These are phyloP conservation scores for Drosophila pseudotakahashii DNA, from an alignment of 2,888 invertebrate species.

Conservation along the genomic window DNA sequence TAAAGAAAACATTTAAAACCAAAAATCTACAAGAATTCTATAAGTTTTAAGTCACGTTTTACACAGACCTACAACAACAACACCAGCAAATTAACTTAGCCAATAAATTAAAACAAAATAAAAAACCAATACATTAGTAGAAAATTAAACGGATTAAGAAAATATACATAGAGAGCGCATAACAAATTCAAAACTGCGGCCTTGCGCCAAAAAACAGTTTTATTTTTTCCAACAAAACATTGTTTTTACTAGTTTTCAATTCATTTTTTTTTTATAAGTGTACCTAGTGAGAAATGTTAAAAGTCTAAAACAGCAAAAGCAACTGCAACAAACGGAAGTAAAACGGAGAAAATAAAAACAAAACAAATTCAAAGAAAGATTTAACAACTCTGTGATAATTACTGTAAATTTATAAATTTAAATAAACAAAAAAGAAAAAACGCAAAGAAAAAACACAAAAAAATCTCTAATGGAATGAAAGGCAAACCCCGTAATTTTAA, in stretches of 20 bases:
- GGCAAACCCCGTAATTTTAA: slow-evolving; percentile 78
- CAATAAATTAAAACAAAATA: slow-evolving; percentile 51
- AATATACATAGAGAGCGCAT: slow-evolving; percentile 24
- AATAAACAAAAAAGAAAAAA: slow-evolving; percentile 70
- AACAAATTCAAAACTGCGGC: slow-evolving; percentile 65
- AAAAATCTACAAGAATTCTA: slow-evolving; percentile 79
- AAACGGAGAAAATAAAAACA: slow-evolving; percentile 61
- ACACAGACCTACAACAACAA: slow-evolving; percentile 60
- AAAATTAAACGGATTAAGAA: slow-evolving; percentile 41
- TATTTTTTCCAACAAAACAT: slow-evolving; percentile 65
- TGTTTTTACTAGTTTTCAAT: slow-evolving; percentile 78
- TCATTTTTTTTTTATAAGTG: slow-evolving; percentile 79
- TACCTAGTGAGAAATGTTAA: slow-evolving; percentile 84
- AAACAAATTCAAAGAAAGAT: slow-evolving; percentile 84
- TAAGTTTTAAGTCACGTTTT: slow-evolving; percentile 80
- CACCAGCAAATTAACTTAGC: slow-evolving; percentile 69
- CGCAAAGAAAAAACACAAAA: slow-evolving; percentile 74
- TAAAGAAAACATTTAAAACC: slow-evolving; percentile 79
- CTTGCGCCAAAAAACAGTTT: slow-evolving; percentile 68
- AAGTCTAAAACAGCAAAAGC: slow-evolving; percentile 80
- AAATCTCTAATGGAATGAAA: slow-evolving; percentile 63
- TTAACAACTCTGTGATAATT: slow-evolving; percentile 85
- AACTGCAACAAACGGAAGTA: slow-evolving; percentile 71
- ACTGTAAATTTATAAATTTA: slow-evolving; percentile 84
- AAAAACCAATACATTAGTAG: slow-evolving; percentile 31